Percentiles rank a stretch among this genome's conserved stretches.
phyloP scores from a whole-genome alignment of 2,888 invertebrate species.

The Cosmia trapezina region DNA sequence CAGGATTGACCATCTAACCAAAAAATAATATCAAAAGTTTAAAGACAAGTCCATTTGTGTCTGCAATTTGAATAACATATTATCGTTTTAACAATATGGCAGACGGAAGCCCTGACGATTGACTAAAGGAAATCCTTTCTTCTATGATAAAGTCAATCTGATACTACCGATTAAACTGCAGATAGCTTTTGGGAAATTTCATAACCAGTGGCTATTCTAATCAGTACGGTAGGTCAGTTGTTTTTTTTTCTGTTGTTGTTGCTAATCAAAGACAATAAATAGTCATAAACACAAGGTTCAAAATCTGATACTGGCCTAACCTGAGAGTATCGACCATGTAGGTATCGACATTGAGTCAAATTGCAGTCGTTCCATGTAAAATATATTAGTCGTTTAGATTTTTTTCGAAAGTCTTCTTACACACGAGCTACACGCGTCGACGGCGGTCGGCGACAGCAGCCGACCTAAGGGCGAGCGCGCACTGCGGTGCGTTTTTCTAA shows the following conservation, averaged over 20 bases:
- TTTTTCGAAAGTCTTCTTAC: too few relatives aligned
- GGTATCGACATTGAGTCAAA: neutral
- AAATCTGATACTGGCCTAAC: neutral
- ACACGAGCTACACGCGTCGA: too few relatives aligned
- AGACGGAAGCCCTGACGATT: neutral
- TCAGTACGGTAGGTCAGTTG: neutral
- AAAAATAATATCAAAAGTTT: neutral
- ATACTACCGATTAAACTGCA: slow-evolving; percentile 11
- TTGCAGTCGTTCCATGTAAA: neutral
- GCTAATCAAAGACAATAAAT: neutral
- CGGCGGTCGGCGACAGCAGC: too few relatives aligned
- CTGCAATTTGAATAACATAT: slow-evolving; percentile 24
- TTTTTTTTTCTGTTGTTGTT: too few relatives aligned
- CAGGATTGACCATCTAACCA: neutral
- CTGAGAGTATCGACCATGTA: neutral
- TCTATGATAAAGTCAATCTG: slow-evolving; percentile 3
- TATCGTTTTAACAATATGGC: slow-evolving; percentile 1
- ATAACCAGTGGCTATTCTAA: neutral
- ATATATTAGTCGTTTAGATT: neutral
- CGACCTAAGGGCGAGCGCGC: too few relatives aligned
- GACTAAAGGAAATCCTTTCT: neutral
- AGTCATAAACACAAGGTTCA: neutral
- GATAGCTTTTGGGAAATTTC: neutral
- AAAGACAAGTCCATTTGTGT: slow-evolving; percentile 24
- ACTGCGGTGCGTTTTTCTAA: too few relatives aligned